These are phyloP conservation scores for Sclerurus mexicanus DNA, from an alignment of 2,113 vertebrate species.

Conservation along the genomic window DNA sequence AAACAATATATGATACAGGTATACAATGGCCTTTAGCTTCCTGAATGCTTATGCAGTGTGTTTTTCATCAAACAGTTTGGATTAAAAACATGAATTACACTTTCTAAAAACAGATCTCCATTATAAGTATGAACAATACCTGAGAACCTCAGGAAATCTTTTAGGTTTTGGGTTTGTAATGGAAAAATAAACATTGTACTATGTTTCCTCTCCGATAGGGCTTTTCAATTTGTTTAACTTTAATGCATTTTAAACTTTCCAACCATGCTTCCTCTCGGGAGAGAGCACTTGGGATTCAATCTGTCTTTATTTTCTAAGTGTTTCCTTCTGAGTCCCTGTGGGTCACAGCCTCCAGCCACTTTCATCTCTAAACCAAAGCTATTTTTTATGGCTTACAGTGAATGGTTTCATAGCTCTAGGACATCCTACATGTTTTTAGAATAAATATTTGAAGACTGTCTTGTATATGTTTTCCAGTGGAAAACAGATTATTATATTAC, in stretches of 20 bases:
- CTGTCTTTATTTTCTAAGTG: conserved; percentile 46
- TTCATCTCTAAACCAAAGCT: conserved; percentile 3
- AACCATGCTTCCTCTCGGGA: conserved; percentile 44
- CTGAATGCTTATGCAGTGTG: conserved; percentile 34
- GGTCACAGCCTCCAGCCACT: conserved; percentile 35
- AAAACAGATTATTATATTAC: conserved; percentile 17
- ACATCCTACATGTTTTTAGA: conserved; percentile 25
- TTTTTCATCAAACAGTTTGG: conserved; percentile 61
- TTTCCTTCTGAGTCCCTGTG: conserved; percentile 48
- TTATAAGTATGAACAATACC: conserved; percentile 63
- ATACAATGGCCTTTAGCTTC: conserved; percentile 43
- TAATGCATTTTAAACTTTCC: conserved; percentile 59
- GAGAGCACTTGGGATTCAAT: conserved; percentile 43
- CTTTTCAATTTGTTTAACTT: conserved; percentile 65
- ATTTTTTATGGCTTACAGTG: conserved; percentile 2
- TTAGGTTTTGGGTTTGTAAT: conserved; percentile 52
- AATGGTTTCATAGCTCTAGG: conserved; percentile 10
- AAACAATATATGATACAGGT: conserved; percentile 51
- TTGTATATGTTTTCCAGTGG: conserved; percentile 1
- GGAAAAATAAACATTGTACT: conserved; percentile 70
- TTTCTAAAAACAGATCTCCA: conserved; percentile 64
- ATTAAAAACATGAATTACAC: conserved; percentile 51
- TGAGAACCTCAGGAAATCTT: conserved; percentile 62
- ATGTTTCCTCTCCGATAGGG: conserved; percentile 70
- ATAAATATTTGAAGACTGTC: conserved; percentile 23